Percentiles rank a stretch among this genome's conserved stretches.
Conservation (phyloP, 2,888 invertebrate species). For the Cephalotes varians region DNA sequence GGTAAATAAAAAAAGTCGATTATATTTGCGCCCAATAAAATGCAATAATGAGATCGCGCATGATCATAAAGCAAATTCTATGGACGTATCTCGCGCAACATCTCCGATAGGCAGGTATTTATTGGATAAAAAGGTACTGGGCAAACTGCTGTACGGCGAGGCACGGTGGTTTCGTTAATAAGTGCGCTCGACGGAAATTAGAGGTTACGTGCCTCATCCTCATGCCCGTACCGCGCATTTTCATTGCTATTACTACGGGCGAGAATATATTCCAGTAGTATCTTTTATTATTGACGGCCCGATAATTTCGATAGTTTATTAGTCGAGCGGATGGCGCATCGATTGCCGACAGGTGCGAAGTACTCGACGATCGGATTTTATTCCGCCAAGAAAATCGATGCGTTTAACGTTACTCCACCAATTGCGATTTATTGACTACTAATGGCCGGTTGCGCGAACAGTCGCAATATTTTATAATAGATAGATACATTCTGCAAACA, state of each 20-base stretch:
- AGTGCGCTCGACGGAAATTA: slow-evolving; percentile 25
- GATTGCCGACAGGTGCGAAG: slow-evolving; percentile 28
- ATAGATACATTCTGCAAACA: background rate
- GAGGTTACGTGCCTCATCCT: slow-evolving; percentile 10
- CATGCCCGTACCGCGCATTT: background rate
- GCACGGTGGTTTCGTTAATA: slow-evolving; percentile 36
- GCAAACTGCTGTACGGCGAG: slow-evolving; percentile 28
- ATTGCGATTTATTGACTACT: slow-evolving; percentile 18
- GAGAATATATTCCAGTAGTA: background rate
- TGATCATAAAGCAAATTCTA: slow-evolving; percentile 33
- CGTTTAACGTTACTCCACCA: background rate
- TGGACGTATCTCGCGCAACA: slow-evolving; percentile 10
- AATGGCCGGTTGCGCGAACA: slow-evolving; percentile 7
- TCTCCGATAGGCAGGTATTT: slow-evolving; percentile 32
- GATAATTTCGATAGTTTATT: slow-evolving; percentile 13
- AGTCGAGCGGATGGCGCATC: background rate
- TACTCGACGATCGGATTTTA: slow-evolving; percentile 16
- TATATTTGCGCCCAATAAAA: slow-evolving; percentile 16
- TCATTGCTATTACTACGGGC: slow-evolving; percentile 8
- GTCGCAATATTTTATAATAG: slow-evolving; percentile 4
- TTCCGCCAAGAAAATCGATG: background rate
- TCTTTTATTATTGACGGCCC: slow-evolving; percentile 21
- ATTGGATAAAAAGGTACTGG: background rate
- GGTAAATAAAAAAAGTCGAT: slow-evolving; percentile 2
- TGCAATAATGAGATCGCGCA: slow-evolving; percentile 16